Conservation (phyloP, 1,140 invertebrate species). For the Anastrepha obliqua region DNA sequence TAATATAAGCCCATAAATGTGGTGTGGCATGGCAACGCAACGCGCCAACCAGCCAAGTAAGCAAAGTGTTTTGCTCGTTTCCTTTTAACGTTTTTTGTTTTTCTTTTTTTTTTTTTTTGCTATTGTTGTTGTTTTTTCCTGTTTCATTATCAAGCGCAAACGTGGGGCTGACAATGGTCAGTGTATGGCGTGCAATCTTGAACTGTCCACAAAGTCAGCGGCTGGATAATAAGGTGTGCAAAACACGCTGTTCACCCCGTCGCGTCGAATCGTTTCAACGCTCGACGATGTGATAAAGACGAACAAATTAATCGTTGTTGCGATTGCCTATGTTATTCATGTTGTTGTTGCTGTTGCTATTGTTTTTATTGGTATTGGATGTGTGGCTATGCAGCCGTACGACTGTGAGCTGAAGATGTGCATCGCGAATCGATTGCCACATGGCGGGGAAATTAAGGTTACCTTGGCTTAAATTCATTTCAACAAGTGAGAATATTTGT, state of each 20-base stretch:
- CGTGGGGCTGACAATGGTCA: neutral
- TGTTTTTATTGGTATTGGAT: neutral
- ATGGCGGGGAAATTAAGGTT: constrained; percentile 41
- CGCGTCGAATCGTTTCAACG: constrained; percentile 32
- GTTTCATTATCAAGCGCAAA: neutral
- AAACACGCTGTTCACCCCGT: constrained; percentile 61
- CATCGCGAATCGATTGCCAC: constrained; percentile 42
- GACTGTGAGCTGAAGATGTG: constrained; percentile 35
- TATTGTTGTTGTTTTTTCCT: neutral
- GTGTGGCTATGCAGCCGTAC: neutral
- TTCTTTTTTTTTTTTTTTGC: too few relatives aligned
- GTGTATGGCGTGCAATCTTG: neutral
- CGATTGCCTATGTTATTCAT: neutral
- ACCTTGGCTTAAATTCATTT: constrained; percentile 5
- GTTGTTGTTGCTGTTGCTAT: neutral
- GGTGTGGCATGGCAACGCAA: constrained; percentile 56
- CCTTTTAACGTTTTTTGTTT: constrained; percentile 24
- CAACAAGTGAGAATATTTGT: neutral
- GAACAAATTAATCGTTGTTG: constrained; percentile 48
- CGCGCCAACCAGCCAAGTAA: neutral
- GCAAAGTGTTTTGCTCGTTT: neutral
- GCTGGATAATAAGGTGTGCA: constrained; percentile 72
- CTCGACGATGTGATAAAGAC: constrained; percentile 37
- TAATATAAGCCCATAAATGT: constrained; percentile 72
- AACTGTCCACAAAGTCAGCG: constrained; percentile 65